Percentiles rank a stretch among this genome's conserved stretches.
phyloP scores from a whole-genome alignment of 1,140 invertebrate genomes.

The Rhopalosiphum padi region DNA sequence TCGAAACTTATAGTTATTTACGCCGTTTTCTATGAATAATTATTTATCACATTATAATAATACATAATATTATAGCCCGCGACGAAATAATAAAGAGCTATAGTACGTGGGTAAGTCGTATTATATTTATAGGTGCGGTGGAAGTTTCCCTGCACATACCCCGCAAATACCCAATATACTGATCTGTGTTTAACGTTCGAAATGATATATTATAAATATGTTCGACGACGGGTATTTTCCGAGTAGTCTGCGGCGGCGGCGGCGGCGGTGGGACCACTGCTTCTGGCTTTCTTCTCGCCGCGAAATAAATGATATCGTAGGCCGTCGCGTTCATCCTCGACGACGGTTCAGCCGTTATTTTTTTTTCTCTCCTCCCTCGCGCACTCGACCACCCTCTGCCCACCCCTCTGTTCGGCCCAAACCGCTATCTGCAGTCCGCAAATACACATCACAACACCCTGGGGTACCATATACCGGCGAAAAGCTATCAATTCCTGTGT shows the following conservation, averaged over 20 bases:
- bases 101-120: not conserved
- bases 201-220: not conserved
- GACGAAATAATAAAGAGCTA: not conserved
- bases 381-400: not conserved
- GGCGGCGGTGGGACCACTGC: not conserved
- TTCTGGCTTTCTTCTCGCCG: not conserved
- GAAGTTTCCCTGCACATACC: not conserved
- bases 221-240: not conserved
- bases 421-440: not conserved
- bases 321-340: slow-evolving; percentile 1
- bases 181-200: slow-evolving; percentile 2
- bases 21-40: no score
- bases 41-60: not conserved
- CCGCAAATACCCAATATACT: not conserved
- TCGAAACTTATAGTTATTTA: no score
- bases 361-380: not conserved
- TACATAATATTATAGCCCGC: not conserved
- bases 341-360: not conserved
- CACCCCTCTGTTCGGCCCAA: not conserved
- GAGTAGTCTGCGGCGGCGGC: not conserved
- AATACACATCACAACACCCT: slow-evolving; percentile 45
- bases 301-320: slow-evolving; percentile 26
- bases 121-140: not conserved
- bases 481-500: slow-evolving; percentile 56
- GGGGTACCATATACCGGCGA: slow-evolving; percentile 50